Conservation (phyloP, 2,797 vertebrate species). For the Rhincodon typus region DNA sequence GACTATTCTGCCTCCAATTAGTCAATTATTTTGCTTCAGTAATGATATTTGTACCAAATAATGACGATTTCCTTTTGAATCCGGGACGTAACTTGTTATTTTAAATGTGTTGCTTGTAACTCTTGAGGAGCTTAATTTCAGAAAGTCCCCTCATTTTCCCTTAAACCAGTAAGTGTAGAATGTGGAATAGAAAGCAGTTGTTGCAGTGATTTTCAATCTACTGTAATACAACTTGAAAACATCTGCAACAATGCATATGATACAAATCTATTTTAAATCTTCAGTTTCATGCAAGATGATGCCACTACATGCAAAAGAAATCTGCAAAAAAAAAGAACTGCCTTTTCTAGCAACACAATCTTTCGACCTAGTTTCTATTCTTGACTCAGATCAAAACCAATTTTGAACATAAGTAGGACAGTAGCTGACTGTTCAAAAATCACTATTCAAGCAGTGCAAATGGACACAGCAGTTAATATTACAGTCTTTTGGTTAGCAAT, state of each 20-base stretch:
- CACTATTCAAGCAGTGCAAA: slow-evolving; percentile 26
- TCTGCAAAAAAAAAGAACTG: neutral
- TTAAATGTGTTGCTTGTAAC: neutral
- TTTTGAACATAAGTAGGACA: neutral
- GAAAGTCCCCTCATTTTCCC: neutral
- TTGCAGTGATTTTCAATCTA: neutral
- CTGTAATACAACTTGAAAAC: neutral
- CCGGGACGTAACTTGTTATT: too few relatives aligned
- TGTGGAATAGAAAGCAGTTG: neutral
- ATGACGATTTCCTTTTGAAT: slow-evolving; percentile 43
- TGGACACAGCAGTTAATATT: neutral
- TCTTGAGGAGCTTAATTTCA: slow-evolving; percentile 22
- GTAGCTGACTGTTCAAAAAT: slow-evolving; percentile 8
- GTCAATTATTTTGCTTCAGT: slow-evolving; percentile 54
- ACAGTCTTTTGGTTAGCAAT: slow-evolving; percentile 1
- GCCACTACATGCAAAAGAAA: neutral
- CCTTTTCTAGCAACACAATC: neutral
- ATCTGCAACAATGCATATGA: neutral
- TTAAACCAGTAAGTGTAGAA: neutral
- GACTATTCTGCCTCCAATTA: slow-evolving; percentile 60
- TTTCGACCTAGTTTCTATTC: neutral
- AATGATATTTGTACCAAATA: slow-evolving; percentile 47
- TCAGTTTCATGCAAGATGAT: neutral
- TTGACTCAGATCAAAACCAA: neutral
- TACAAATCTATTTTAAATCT: neutral